Evolutionary conservation across 2,797 vertebrate species (phyloP), one percentile per base, ranked within the genome.

Genomic region (Delichon dasypus): DNA sequence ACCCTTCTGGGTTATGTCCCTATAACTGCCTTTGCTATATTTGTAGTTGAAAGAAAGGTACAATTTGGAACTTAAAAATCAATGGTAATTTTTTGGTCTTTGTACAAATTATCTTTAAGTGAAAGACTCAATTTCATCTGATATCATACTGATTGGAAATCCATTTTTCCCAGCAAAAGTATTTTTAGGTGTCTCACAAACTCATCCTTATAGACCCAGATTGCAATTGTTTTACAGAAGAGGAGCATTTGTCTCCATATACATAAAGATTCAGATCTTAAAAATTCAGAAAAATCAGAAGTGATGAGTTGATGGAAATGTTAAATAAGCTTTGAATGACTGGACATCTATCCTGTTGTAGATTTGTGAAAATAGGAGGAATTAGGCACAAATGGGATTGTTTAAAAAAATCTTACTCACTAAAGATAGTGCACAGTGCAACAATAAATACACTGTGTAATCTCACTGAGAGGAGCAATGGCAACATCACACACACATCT

Each of bases 71-170:
- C 70, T 78, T 57, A 54, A 76, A 93, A 96, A 97, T 95, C 91
- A 95, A 89, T 94, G 81, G 66, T 93, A 96, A 97, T 93, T 96
- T 53, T 85, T 77, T 70, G 91, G 94, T 93, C 95, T 95, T 92
- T 50, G 92, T 95, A 89, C 93, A 91, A 96, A 95, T 94, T 96
- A 76, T 75, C 68, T 97, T 95, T 67, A 94, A 95, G 53, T 73
- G 65, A 90, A 97, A 94, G 66, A 80, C 71, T 78, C 32, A 82
- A 71, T 94, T 91, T 93, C 7, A 17, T 53, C 60, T 95, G 73
- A 70, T 91, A 94, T 47, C 42, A 57, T 81, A 95, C 85, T 93
- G 90, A 95, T 93, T 88, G 73, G 85, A 88, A 96, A 97, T 93
- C 89, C 89, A 87, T 94, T 96, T 93, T 94, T 94, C 90, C 64